phyloP scores from a whole-genome alignment of 2,113 vertebrate species.

The Channa argus region DNA sequence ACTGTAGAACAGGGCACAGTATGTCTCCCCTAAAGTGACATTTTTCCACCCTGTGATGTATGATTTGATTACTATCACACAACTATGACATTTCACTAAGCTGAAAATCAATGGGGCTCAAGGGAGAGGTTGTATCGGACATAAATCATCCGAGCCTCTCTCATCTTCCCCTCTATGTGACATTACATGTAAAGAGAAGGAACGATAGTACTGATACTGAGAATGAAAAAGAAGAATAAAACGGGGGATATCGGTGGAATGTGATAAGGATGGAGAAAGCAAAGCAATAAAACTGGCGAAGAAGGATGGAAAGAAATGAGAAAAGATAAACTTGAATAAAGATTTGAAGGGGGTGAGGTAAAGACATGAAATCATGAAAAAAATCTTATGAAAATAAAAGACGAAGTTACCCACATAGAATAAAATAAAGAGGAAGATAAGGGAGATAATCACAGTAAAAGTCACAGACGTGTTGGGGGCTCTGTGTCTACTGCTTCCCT shows the following conservation, averaged over 20 bases:
- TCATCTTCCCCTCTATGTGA: constrained; percentile 52
- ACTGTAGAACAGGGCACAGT: not conserved
- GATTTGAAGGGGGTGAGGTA: constrained; percentile 12
- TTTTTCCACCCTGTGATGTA: constrained; percentile 65
- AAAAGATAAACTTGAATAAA: constrained; percentile 39
- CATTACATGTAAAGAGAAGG: constrained; percentile 51
- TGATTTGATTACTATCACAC: constrained; percentile 74
- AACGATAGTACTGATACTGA: constrained; percentile 32
- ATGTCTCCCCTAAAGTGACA: constrained; percentile 58
- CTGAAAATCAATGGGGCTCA: constrained; percentile 70
- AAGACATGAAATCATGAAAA: constrained; percentile 2
- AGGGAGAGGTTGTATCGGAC: constrained; percentile 59
- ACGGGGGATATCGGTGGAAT: constrained; percentile 9
- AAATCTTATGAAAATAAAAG: constrained; percentile 9
- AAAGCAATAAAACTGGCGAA: constrained; percentile 18
- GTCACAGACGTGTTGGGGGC: constrained; percentile 36
- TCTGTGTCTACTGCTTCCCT: constrained; percentile 18
- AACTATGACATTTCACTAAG: constrained; percentile 73
- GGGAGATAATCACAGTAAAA: constrained; percentile 12
- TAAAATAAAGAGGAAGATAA: constrained; percentile 34
- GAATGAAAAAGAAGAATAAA: constrained; percentile 35
- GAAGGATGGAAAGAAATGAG: constrained; percentile 19
- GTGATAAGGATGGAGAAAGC: constrained; percentile 44
- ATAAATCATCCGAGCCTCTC: constrained; percentile 55
- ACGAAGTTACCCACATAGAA: constrained; percentile 15